phyloP scores from a whole-genome alignment of 2,797 vertebrate species.

The Anabas testudineus region DNA sequence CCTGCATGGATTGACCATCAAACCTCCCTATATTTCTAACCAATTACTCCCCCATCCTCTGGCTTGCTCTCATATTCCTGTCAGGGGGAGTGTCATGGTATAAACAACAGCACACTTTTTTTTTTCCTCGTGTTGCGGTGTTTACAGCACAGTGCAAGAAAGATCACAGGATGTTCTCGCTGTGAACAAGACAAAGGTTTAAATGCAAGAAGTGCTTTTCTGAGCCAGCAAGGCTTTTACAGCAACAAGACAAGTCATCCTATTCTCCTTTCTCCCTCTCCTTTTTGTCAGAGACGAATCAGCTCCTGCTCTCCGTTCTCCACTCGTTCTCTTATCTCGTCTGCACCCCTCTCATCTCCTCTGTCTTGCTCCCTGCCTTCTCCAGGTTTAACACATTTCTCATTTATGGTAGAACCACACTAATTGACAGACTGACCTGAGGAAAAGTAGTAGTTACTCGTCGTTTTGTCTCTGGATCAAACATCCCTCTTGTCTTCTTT shows the following conservation, averaged over 20 bases:
- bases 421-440: constrained; percentile 79
- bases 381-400: constrained; percentile 46
- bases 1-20: constrained; percentile 60
- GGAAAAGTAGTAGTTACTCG: constrained; percentile 62
- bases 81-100: not conserved
- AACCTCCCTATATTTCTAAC: not conserved
- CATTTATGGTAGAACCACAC: constrained; percentile 48
- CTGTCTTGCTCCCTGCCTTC: constrained; percentile 24
- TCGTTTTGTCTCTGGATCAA: constrained; percentile 62
- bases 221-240: not conserved
- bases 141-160: constrained; percentile 20
- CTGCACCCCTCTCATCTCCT: constrained; percentile 18
- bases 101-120: constrained; percentile 27
- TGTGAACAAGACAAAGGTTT: constrained; percentile 40
- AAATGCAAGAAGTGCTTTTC: constrained; percentile 5
- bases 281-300: constrained; percentile 32
- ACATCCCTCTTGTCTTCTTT: constrained; percentile 39
- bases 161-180: constrained; percentile 27
- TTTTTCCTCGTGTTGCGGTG: constrained; percentile 20
- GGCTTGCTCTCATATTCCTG: constrained; percentile 9
- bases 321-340: constrained; percentile 37
- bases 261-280: not conserved
- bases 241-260: constrained; percentile 13
- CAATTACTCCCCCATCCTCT: not conserved
- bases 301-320: constrained; percentile 6